Conservation (phyloP, 2,888 invertebrate species). For the Anthoptus insignis region DNA sequence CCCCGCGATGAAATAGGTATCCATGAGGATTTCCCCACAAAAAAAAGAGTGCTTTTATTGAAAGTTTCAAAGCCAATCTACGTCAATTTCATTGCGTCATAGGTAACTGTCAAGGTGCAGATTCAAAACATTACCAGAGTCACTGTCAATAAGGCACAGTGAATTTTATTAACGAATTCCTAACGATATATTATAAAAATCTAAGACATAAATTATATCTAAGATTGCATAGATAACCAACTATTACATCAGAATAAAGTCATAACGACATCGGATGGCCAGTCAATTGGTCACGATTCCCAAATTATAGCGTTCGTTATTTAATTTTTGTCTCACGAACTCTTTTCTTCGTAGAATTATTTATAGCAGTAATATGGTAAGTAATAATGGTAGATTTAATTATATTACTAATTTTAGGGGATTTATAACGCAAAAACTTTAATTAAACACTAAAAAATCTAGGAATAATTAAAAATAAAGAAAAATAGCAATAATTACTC, state of each 20-base stretch:
- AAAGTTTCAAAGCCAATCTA: no score
- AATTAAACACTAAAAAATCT: no score
- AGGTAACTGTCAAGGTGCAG: no score
- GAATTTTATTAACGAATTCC: not conserved
- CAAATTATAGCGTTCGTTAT: constrained; percentile 12
- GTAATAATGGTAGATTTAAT: not conserved
- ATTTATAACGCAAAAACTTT: no score
- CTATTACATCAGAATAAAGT: constrained; percentile 14
- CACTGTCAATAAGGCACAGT: no score
- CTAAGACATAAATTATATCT: constrained; percentile 6
- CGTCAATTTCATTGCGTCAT: no score
- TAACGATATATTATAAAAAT: constrained; percentile 8
- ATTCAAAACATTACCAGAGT: no score
- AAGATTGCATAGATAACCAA: constrained; percentile 4
- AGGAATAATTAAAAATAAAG: no score
- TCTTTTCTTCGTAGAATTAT: not conserved
- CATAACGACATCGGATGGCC: constrained; percentile 10
- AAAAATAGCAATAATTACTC: no score
- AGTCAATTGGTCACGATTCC: constrained; percentile 30
- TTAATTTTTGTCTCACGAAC: constrained; percentile 10
- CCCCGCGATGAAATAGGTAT: no score
- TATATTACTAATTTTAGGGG: not conserved
- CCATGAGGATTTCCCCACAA: no score
- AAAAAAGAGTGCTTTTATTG: no score
- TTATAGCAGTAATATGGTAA: not conserved